Conservation (phyloP, 2,113 vertebrate species). For the Oreochromis spilurus region DNA sequence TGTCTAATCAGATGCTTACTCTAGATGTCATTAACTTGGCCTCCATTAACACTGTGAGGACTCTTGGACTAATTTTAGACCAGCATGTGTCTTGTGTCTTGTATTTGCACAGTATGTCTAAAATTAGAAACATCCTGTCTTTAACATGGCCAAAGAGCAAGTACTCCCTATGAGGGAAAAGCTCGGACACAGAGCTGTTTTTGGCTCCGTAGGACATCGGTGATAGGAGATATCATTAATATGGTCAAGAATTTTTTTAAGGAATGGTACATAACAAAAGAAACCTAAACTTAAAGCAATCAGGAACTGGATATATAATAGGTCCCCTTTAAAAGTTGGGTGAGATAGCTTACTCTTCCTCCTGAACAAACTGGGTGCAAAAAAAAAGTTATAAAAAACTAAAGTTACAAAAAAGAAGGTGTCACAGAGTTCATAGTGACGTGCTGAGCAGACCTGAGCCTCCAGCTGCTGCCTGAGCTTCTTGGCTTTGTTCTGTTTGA, state of each 20-base stretch:
- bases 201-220: not conserved
- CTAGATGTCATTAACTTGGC: not conserved
- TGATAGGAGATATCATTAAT: not conserved
- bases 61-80: not conserved
- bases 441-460: constrained; percentile 80
- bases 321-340: not conserved
- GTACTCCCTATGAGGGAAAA: not conserved
- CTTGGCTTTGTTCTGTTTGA: constrained; percentile 96
- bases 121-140: not conserved
- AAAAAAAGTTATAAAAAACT: not conserved
- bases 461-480: constrained; percentile 91
- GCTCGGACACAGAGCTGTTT: not conserved
- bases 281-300: not conserved
- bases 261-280: not conserved
- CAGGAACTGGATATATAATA: not conserved
- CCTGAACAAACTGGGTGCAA: not conserved
- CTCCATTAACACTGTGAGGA: not conserved
- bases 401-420: not conserved
- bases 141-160: not conserved
- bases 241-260: not conserved
- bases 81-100: not conserved
- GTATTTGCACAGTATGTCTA: not conserved
- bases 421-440: not conserved
- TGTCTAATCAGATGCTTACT: not conserved
- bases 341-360: not conserved